These are phyloP conservation scores for Labroides dimidiatus DNA, from an alignment of 2,797 vertebrate species.

Conservation along the genomic window DNA sequence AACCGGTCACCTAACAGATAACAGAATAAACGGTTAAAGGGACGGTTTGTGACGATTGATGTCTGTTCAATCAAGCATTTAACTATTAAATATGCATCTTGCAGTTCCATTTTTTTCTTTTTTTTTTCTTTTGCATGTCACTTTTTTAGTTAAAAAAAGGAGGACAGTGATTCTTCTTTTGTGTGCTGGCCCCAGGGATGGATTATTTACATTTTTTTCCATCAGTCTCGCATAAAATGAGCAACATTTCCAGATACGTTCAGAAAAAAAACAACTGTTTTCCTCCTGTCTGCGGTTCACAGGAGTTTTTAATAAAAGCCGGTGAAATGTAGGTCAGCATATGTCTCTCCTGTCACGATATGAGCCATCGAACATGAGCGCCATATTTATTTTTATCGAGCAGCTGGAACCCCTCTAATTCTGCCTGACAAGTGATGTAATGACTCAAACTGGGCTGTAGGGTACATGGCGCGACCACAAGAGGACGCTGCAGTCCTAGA, in stretches of 20 bases:
- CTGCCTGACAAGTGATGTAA: constrained; percentile 52
- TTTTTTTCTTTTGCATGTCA: too few relatives aligned
- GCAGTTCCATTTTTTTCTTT: too few relatives aligned
- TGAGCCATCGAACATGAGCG: constrained; percentile 38
- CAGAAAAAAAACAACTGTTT: not conserved
- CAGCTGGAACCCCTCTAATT: constrained; percentile 17
- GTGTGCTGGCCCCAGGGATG: too few relatives aligned
- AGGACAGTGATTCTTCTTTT: not conserved
- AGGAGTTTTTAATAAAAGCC: constrained; percentile 15
- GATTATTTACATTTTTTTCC: not conserved
- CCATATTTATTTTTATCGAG: constrained; percentile 62
- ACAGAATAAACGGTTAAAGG: not conserved
- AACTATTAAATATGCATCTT: too few relatives aligned
- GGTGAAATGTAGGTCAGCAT: constrained; percentile 57
- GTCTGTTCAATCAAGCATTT: too few relatives aligned
- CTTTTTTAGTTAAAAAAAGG: not conserved
- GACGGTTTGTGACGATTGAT: not conserved
- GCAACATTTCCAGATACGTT: not conserved
- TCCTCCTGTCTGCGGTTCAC: not conserved
- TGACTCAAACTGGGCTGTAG: constrained; percentile 19
- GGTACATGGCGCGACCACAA: constrained; percentile 7
- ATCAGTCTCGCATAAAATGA: not conserved
- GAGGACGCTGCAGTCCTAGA: constrained; percentile 47
- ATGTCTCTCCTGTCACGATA: constrained; percentile 42
- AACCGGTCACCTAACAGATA: constrained; percentile 71